Base-by-base conservation (phyloP, 2,113 vertebrate genomes). In the Rhinolophus sinicus region DNA sequence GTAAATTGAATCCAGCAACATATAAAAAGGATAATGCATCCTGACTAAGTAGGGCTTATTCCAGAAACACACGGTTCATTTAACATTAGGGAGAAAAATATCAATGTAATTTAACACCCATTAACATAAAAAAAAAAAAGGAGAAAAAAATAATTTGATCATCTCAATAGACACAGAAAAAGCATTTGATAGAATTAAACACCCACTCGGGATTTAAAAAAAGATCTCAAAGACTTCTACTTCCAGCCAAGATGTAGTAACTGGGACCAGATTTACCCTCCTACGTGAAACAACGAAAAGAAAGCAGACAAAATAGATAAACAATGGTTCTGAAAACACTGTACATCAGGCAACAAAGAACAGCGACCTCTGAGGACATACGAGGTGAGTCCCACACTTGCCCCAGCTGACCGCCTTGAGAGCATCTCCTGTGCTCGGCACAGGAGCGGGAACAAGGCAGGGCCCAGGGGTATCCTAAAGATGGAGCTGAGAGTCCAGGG, bases 71-170 rank as follows among this genome's bases (percentile, higher is more conserved):
- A 26, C 84, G 21, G 70, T 72, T 77, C 30, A 58, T 77, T 91
- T 91, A 91, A 88, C 56, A 77, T 58, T 62, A 56, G 60, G 2
- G 11, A 3, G 8, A 11, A 28, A 35, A 62, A 67, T 75, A 40
- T 72, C 54, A 77, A 70, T 22, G 16, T 65, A 95, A 89, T 84
- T 95, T 35, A 72, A 95, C 24, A 85, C 65, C 93, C 8, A 84
- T 92, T 82, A 92, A n/a, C n/a, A 64, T 24, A 1, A 50, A 50
- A 50, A 4, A 19, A 15, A 14, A 65, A 62, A 58, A 26, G 8
- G 10, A 52, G 13, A 8, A 77, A 70, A 84, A 90, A 88, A 92
- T 56, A 35, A 54, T 13, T 38, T 15, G 19, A 83, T 77, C 40
- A 70, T 58, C 19, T 94, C 77, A 72, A 77, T 0, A 80, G 47